phyloP scores from a whole-genome alignment of 2,113 vertebrate genomes.

The Leiothrix lutea region DNA sequence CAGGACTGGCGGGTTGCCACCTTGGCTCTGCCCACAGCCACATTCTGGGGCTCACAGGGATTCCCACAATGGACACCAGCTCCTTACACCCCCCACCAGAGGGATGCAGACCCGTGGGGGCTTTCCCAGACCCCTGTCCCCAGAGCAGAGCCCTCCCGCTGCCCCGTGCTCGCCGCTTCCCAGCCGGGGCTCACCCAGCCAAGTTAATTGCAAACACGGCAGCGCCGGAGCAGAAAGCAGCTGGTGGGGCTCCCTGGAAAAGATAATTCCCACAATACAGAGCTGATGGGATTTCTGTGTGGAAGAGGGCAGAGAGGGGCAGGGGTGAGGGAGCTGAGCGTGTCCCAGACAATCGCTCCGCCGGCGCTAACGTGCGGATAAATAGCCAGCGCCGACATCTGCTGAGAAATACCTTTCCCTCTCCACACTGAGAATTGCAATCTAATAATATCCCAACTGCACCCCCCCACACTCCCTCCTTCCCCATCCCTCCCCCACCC shows the following conservation, averaged over 20 bases:
- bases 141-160: not conserved
- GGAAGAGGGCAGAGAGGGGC: not conserved
- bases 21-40: rapidly evolving
- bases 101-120: rapidly evolving
- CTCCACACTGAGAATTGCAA: not conserved
- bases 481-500: slow-evolving; percentile 54
- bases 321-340: not conserved
- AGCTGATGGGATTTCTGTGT: not conserved
- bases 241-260: not conserved
- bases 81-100: rapidly evolving
- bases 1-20: not conserved
- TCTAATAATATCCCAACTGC: slow-evolving; percentile 63
- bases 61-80: rapidly evolving
- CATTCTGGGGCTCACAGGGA: rapidly evolving
- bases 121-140: not conserved
- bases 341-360: not conserved
- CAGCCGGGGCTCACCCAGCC: rapidly evolving
- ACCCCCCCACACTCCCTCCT: not conserved
- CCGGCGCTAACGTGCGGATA: not conserved
- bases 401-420: slow-evolving; percentile 39
- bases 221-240: not conserved
- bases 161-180: rapidly evolving
- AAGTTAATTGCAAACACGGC: not conserved
- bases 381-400: not conserved
- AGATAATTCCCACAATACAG: not conserved